These are phyloP conservation scores for Pararge aegeria DNA, from an alignment of 1,140 invertebrate genomes.

Conservation along the genomic window DNA sequence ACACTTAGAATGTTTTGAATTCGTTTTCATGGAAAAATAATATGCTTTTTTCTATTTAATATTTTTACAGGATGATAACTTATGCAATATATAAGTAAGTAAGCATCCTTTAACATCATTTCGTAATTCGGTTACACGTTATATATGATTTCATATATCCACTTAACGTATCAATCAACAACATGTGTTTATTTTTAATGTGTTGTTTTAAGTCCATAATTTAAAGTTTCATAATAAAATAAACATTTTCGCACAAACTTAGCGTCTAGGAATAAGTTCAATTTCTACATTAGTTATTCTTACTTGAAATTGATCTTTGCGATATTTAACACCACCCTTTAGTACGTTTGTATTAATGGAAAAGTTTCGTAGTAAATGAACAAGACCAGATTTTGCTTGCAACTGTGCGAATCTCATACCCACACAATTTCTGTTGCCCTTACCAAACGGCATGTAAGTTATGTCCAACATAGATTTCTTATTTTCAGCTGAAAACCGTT, in stretches of 20 bases:
- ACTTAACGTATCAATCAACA: too few relatives aligned
- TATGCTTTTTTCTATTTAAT: too few relatives aligned
- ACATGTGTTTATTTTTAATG: too few relatives aligned
- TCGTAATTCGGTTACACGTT: too few relatives aligned
- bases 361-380: constrained; percentile 50
- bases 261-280: constrained; percentile 23
- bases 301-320: constrained; percentile 34
- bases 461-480: constrained; percentile 33
- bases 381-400: constrained; percentile 64
- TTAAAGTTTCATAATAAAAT: too few relatives aligned
- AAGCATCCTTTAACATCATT: too few relatives aligned
- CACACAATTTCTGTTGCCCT: constrained; percentile 81
- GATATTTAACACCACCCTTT: constrained; percentile 26
- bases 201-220: too few relatives aligned
- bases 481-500: constrained; percentile 62
- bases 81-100: too few relatives aligned
- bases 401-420: constrained; percentile 78
- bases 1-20: too few relatives aligned
- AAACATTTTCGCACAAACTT: not conserved
- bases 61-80: too few relatives aligned
- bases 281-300: constrained; percentile 34
- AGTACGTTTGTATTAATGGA: constrained; percentile 31
- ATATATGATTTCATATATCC: too few relatives aligned
- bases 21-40: too few relatives aligned
- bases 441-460: constrained; percentile 82